phyloP scores from a whole-genome alignment of 2,113 vertebrate species.

The Equus przewalskii region DNA sequence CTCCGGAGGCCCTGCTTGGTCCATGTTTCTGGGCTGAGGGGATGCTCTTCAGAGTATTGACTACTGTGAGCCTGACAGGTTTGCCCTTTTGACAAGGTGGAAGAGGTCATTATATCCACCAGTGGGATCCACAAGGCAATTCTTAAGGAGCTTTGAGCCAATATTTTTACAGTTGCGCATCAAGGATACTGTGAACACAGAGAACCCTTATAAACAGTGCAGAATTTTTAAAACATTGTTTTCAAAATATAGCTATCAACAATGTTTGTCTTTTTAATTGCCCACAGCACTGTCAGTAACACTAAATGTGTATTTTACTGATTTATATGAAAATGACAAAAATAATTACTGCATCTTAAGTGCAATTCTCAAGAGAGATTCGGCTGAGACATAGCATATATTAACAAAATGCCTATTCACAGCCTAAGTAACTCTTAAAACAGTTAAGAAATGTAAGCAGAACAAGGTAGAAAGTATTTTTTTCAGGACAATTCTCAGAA shows the following conservation, averaged over 20 bases:
- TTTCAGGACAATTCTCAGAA: neutral
- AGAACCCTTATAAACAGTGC: constrained; percentile 38
- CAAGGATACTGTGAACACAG: constrained; percentile 2
- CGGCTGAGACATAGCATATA: constrained; percentile 12
- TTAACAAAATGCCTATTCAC: constrained; percentile 56
- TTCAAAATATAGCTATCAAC: constrained; percentile 78
- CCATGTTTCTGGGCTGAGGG: constrained; percentile 89
- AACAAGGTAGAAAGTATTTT: constrained; percentile 6
- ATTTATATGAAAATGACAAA: constrained; percentile 68
- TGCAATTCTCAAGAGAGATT: constrained; percentile 66
- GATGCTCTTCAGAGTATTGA: constrained; percentile 87
- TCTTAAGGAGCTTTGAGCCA: constrained; percentile 76
- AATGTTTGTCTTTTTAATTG: constrained; percentile 71
- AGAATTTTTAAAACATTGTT: constrained; percentile 47
- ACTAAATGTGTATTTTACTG: constrained; percentile 62
- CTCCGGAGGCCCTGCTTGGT: constrained; percentile 86
- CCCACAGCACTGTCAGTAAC: neutral
- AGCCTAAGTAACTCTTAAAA: constrained; percentile 33
- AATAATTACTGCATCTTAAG: constrained; percentile 65
- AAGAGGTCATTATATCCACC: constrained; percentile 85
- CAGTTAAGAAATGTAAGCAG: constrained; percentile 18
- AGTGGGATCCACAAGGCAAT: constrained; percentile 82
- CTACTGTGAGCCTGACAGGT: constrained; percentile 85
- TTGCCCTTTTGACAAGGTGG: constrained; percentile 89
- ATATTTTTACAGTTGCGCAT: constrained; percentile 71